These are phyloP conservation scores for Toxotes jaculatrix DNA, from an alignment of 2,113 vertebrate species.

Conservation along the genomic window DNA sequence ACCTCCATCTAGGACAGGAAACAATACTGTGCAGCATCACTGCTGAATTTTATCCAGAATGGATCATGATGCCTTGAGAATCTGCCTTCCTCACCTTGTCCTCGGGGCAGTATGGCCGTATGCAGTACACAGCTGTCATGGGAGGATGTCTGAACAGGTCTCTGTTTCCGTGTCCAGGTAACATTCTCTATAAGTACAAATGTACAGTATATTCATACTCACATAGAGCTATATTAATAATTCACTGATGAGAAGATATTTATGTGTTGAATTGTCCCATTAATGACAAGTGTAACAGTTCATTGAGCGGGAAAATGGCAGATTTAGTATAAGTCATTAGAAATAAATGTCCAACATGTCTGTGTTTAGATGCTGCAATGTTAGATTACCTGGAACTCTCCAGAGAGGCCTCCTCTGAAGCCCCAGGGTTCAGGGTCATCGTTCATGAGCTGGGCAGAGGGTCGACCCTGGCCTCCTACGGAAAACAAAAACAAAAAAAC, in stretches of 20 bases:
- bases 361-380: background rate
- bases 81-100: slow-evolving; percentile 89
- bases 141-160: slow-evolving; percentile 95
- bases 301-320: background rate
- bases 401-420: slow-evolving; percentile 98
- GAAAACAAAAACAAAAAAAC: background rate
- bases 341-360: background rate
- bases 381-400: slow-evolving; percentile 96
- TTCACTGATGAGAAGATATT: background rate
- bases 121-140: slow-evolving; percentile 91
- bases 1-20: slow-evolving; percentile 86
- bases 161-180: slow-evolving; percentile 96
- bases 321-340: background rate
- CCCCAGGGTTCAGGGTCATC: slow-evolving; percentile 98
- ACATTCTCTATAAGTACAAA: slow-evolving; percentile 88
- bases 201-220: background rate
- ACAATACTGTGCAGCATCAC: background rate
- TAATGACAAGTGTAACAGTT: background rate
- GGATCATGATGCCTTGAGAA: fast-evolving
- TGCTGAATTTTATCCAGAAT: background rate
- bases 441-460: slow-evolving; percentile 92
- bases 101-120: slow-evolving; percentile 91
- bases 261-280: background rate
- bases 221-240: background rate
- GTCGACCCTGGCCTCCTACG: slow-evolving; percentile 92